Evolutionary conservation across 2,888 invertebrate genomes (phyloP).

Genomic region (Cantharis rustica): DNA sequence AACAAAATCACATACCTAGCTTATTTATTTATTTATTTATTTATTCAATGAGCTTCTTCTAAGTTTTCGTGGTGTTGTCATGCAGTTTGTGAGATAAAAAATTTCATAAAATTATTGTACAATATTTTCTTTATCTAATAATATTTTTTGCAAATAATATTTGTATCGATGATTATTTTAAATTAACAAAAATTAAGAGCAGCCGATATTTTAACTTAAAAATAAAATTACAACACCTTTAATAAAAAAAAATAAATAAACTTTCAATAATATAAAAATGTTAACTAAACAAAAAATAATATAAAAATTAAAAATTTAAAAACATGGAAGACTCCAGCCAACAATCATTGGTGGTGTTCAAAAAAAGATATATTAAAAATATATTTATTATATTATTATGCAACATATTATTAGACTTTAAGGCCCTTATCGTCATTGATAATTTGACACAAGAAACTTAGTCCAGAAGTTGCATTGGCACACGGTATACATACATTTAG

Average conservation of each 20-base stretch:
- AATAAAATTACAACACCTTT: background rate
- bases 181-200: background rate
- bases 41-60: background rate
- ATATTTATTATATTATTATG: slow-evolving; percentile 38
- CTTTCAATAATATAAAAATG: background rate
- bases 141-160: background rate
- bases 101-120: background rate
- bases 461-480: slow-evolving; percentile 25
- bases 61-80: background rate
- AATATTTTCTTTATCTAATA: background rate
- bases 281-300: slow-evolving; percentile 3
- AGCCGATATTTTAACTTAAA: background rate
- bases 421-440: slow-evolving; percentile 46
- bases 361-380: slow-evolving; percentile 52
- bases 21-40: background rate
- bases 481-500: slow-evolving; percentile 22
- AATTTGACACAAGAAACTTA: slow-evolving; percentile 23
- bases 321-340: slow-evolving; percentile 51
- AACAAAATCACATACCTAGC: background rate
- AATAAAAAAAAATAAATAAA: background rate
- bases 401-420: slow-evolving; percentile 48
- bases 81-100: background rate
- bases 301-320: slow-evolving; percentile 36
- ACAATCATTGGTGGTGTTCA: slow-evolving; percentile 40
- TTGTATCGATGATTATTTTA: background rate